Evolutionary conservation across 1,140 invertebrate species (phyloP), one percentile per base, ranked within the genome.

Genomic region (Metaphire vulgaris): DNA sequence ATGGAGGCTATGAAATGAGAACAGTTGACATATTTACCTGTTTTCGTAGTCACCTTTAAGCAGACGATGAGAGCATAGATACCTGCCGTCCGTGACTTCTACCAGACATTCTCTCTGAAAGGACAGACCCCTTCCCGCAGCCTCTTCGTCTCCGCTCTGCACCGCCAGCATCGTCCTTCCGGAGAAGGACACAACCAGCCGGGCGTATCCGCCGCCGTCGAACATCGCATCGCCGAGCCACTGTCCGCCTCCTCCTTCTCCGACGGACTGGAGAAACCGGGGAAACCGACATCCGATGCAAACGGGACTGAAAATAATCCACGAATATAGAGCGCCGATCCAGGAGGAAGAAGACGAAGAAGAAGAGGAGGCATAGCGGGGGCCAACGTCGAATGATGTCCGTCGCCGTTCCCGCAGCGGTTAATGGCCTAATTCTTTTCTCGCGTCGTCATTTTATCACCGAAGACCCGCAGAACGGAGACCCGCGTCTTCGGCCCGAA

Each of bases 191-290:
- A 33, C 31, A 2, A 69, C 34, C 1, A 33, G 1, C 1, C 21
- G 16, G 15, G 16, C 29, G 28, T 28, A 28, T 21, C 29, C 68
- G 16, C 68, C 12, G 28, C 12, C 12, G 68, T 69, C 12, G 14
- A 21, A 32, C 30, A 32, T 29, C 6, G 33, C n/a, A 12, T 75
- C 65, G 33, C 21, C 21, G 74, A 16, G 33, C 74, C 74, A 75
- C 21, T 75, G 74, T 15, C 67, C 21, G 1, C n/a, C 32, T 14
- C 33, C 73, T 29, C 33, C 21, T 12, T 28, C 26, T 14, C 34
- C 28, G 33, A 1, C 29, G 29, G 73, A 74, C 73, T 74, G 73
- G 14, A 74, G 26, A 28, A 74, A 74, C 6, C 66, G 29, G 1
- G 73, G 73, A 28, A 74, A 74, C 28, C 66, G 29, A 64, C 73